Evolutionary conservation across 2,888 invertebrate species (phyloP).

Genomic region (Epirrita christyi): DNA sequence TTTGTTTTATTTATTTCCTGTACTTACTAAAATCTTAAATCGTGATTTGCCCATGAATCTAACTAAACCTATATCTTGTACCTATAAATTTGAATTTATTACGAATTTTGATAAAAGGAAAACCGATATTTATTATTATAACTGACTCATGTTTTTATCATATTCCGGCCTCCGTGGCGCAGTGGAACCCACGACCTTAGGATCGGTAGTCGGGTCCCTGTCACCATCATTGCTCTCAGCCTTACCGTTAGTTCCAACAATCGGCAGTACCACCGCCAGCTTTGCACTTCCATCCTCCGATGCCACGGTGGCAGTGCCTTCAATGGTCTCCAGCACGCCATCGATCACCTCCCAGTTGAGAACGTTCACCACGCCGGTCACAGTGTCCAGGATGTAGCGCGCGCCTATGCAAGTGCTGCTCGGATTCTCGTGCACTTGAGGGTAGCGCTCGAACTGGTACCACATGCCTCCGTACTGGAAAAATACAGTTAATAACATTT

Average conservation of each 20-base stretch:
- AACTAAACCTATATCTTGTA: too few relatives aligned
- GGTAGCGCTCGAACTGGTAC: conserved; percentile 71
- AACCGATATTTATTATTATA: too few relatives aligned
- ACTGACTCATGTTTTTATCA: too few relatives aligned
- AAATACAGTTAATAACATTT: not conserved
- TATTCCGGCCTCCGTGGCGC: too few relatives aligned
- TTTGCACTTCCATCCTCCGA: conserved; percentile 57
- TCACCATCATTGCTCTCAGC: not conserved
- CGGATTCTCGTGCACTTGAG: conserved; percentile 48
- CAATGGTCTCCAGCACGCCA: conserved; percentile 52
- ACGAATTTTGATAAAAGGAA: too few relatives aligned
- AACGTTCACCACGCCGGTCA: conserved; percentile 53
- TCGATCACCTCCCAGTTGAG: conserved; percentile 68
- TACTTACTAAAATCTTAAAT: too few relatives aligned
- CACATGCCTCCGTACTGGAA: conserved; percentile 70
- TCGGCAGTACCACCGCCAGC: conserved; percentile 55
- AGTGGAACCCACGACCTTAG: too few relatives aligned
- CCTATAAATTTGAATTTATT: too few relatives aligned
- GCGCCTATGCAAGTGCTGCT: conserved; percentile 61
- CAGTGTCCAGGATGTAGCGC: conserved; percentile 51
- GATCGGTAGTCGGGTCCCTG: too few relatives aligned
- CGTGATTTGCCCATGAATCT: too few relatives aligned
- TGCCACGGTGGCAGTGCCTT: conserved; percentile 56
- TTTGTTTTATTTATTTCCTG: too few relatives aligned
- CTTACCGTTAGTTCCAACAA: conserved; percentile 54